Percentiles rank a stretch among this genome's conserved stretches.
phyloP scores from a whole-genome alignment of 2,797 vertebrate genomes.

The Fistularia commersonii region DNA sequence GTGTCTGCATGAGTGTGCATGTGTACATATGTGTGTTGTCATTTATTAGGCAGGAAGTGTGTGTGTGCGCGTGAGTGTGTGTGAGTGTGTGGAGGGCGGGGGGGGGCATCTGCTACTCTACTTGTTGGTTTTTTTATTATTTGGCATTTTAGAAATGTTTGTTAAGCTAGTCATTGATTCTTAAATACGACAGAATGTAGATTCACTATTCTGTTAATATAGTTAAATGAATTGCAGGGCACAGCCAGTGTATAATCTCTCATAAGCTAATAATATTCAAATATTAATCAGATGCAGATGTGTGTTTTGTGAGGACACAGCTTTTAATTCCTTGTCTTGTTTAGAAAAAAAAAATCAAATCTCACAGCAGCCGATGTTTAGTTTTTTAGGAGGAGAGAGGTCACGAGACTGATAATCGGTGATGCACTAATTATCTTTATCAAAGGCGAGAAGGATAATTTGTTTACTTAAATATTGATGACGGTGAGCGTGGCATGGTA shows the following conservation, averaged over 20 bases:
- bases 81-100: slow-evolving; percentile 11
- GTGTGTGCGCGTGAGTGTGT: neutral
- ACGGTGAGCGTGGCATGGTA: slow-evolving; percentile 89
- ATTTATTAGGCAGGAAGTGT: too few relatives aligned
- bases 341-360: slow-evolving; percentile 63
- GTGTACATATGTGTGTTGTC: too few relatives aligned
- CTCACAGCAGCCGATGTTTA: slow-evolving; percentile 78
- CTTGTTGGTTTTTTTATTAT: slow-evolving; percentile 30
- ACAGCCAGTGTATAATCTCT: slow-evolving; percentile 54
- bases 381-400: slow-evolving; percentile 87
- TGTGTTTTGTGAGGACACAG: slow-evolving; percentile 70
- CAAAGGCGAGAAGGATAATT: slow-evolving; percentile 95
- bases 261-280: slow-evolving; percentile 71
- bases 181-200: too few relatives aligned
- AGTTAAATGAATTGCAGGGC: slow-evolving; percentile 36
- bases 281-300: slow-evolving; percentile 80
- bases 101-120: slow-evolving; percentile 37
- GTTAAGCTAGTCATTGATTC: slow-evolving; percentile 52
- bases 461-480: slow-evolving; percentile 99
- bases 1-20: neutral
- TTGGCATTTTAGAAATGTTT: slow-evolving; percentile 38
- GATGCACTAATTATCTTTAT: slow-evolving; percentile 98
- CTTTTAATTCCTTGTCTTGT: slow-evolving; percentile 73
- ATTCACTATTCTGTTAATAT: too few relatives aligned
- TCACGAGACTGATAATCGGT: slow-evolving; percentile 89